phyloP scores from a whole-genome alignment of 2,797 vertebrate genomes.

The Jordanella pulchra region DNA sequence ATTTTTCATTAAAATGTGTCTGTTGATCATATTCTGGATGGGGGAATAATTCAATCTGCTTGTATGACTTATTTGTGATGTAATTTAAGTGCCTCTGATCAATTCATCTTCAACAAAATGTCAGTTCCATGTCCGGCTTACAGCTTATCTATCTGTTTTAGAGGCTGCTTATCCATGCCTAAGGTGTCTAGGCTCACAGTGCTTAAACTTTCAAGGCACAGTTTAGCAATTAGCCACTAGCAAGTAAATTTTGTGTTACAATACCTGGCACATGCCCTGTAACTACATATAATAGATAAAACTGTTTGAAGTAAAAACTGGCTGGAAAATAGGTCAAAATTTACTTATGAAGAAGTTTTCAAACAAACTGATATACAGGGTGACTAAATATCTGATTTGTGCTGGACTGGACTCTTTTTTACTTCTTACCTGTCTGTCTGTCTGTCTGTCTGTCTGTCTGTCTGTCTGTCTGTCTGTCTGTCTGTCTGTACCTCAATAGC shows the following conservation, averaged over 20 bases:
- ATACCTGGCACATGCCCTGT: neutral
- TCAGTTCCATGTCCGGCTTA: neutral
- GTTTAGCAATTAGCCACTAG: neutral
- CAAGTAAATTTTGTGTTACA: neutral
- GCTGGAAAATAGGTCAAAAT: too few relatives aligned
- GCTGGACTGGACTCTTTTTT: too few relatives aligned
- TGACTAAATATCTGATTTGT: too few relatives aligned
- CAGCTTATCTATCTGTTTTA: neutral
- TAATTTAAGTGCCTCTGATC: neutral
- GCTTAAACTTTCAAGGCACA: neutral
- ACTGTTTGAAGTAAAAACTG: too few relatives aligned
- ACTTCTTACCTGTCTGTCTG: too few relatives aligned
- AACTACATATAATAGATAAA: too few relatives aligned
- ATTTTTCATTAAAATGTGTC: neutral
- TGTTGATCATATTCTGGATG: neutral
- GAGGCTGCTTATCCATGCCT: neutral
- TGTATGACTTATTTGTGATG: neutral
- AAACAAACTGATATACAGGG: too few relatives aligned
- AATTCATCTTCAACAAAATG: constrained; percentile 9
- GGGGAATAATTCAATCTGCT: neutral
- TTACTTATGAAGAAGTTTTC: too few relatives aligned
- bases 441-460: too few relatives aligned
- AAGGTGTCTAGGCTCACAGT: neutral
- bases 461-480: too few relatives aligned
- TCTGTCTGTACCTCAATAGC: too few relatives aligned